Base-by-base conservation (phyloP, 2,888 invertebrate species). In the Augochlorella aurata region DNA sequence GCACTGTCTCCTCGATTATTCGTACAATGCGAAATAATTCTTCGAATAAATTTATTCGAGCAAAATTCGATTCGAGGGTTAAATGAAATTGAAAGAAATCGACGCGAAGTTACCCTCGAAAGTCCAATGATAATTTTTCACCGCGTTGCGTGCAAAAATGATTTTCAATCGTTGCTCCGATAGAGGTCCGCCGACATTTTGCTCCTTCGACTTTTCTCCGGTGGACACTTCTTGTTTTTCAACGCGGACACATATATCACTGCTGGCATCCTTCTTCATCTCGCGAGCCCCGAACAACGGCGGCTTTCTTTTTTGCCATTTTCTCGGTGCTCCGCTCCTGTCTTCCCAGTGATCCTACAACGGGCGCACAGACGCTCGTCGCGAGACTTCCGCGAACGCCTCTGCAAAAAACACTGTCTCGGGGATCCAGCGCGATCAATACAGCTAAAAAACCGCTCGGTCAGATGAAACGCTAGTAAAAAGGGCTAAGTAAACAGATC, bases 211-310 rank as follows among this genome's bases (percentile, higher is more conserved):
- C 65, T 44, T 74, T 67, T 68, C 52, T 74, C 12, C 16, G 9
- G 49, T n/a, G 47, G 18, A 14, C 47, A 21, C 47, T 8, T 45
- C 2, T 66, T 45, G 66, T 67, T 67, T 66, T 61, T 61, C 49
- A 63, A 58, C 73, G 24, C 44, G 65, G 65, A 82, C 66, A 73
- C 69, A 73, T 80, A 81, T 82, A 76, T 80, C 81, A 70, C 73
- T 71, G 74, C 66, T 29, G 66, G 78, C 52, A 58, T 79, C 67
- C 72, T 75, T 63, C 47, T 81, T 54, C 66, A 24, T 67, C 74
- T 2, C 18, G 12, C 12, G 16, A 44, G 47, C 66, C 50, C 74
- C 74, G 38, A 38, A 38, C 74, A 52, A 69, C 69, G 58, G 58
- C 29, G 18, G 14, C 49, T 16, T 21, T 18, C 44, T 29, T 54